phyloP scores from a whole-genome alignment of 2,797 vertebrate species.

The Myripristis jacobus region DNA sequence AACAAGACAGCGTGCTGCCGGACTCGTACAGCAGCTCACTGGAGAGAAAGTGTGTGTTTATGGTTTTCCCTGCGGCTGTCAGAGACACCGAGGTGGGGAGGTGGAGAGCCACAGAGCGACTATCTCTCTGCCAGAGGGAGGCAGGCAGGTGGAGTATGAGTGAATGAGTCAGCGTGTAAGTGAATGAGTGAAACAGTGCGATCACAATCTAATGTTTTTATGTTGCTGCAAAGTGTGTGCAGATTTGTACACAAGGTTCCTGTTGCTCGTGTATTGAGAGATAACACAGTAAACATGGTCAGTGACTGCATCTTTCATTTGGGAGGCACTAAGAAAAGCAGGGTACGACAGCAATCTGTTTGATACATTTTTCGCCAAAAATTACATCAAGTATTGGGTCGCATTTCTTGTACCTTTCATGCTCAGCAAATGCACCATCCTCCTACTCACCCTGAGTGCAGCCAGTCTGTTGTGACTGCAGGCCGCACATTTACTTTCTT shows the following conservation, averaged over 20 bases:
- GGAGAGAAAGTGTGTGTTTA: conserved; percentile 39
- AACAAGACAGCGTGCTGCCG: conserved; percentile 54
- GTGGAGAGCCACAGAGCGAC: not conserved
- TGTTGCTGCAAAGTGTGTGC: too few relatives aligned
- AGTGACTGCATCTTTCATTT: too few relatives aligned
- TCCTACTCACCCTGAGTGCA: not conserved
- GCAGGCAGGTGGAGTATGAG: not conserved
- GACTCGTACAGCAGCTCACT: conserved; percentile 37
- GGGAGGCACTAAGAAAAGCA: too few relatives aligned
- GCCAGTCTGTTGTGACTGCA: not conserved
- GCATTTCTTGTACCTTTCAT: too few relatives aligned
- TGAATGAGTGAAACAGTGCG: not conserved
- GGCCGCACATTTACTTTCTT: not conserved
- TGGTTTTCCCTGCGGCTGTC: conserved; percentile 41
- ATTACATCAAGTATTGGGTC: too few relatives aligned
- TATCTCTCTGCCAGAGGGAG: conserved; percentile 10
- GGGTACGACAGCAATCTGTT: too few relatives aligned
- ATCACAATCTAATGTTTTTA: not conserved
- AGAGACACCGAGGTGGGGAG: conserved; percentile 4
- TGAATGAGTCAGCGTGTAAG: conserved; percentile 12
- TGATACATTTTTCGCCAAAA: too few relatives aligned
- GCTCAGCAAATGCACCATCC: too few relatives aligned
- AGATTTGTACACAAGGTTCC: too few relatives aligned
- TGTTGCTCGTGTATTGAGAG: too few relatives aligned
- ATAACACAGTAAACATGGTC: too few relatives aligned